Evolutionary conservation across 2,113 vertebrate genomes (phyloP).

Genomic region (Campylorhamphus procurvoides): DNA sequence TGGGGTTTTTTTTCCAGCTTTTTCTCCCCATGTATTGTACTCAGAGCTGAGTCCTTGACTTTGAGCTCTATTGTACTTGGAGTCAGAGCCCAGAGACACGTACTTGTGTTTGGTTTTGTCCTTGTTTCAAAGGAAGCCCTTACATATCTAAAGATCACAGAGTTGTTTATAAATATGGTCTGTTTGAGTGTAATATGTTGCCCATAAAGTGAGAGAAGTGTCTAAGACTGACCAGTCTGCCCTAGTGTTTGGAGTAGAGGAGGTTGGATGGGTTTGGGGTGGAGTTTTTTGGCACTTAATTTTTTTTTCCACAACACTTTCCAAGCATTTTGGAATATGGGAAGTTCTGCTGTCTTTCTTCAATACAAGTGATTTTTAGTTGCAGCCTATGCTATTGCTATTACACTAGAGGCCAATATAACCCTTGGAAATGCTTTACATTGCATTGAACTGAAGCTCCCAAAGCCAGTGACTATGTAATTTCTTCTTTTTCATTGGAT

Average conservation of each 20-base stretch:
- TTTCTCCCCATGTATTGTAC: background rate
- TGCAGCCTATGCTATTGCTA: background rate
- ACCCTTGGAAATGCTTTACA: background rate
- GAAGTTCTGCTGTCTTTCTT: background rate
- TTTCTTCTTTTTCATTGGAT: background rate
- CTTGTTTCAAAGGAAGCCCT: background rate
- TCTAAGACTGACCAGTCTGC: background rate
- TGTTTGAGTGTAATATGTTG: background rate
- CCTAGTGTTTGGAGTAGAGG: background rate
- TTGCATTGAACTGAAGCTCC: background rate
- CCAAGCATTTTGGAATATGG: background rate
- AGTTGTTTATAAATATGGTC: background rate
- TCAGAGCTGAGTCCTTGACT: background rate
- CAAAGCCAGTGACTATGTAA: background rate
- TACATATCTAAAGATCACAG: background rate
- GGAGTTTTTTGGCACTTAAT: background rate
- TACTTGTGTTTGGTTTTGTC: background rate
- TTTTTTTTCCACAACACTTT: background rate
- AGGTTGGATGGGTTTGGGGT: background rate
- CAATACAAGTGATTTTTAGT: background rate
- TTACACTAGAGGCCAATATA: background rate
- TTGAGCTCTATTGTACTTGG: background rate
- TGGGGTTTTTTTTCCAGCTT: accelerated
- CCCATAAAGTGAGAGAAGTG: background rate
- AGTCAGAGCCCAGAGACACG: accelerated